Percentiles rank a stretch among this genome's conserved stretches.
phyloP scores from a whole-genome alignment of 2,888 invertebrate species.

The Amphiduros pacificus region DNA sequence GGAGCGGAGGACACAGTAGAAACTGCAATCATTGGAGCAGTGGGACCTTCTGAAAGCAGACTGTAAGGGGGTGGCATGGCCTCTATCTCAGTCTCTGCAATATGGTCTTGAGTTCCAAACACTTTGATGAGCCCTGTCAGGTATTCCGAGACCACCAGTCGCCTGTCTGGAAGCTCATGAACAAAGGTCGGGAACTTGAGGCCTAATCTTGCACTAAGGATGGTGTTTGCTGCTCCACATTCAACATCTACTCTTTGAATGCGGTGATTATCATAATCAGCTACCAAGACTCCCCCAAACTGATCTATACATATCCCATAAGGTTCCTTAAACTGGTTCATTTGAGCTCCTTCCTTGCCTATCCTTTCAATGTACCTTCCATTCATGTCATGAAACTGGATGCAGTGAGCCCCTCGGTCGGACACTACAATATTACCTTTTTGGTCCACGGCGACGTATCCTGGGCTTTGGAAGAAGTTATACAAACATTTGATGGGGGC shows the following conservation, averaged over 20 bases:
- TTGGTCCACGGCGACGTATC: conserved; percentile 3
- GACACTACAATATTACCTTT: conserved; percentile 12
- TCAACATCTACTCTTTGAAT: conserved; percentile 1
- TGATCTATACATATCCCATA: conserved; percentile 6
- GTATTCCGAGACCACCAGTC: conserved; percentile 10
- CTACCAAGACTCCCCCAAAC: conserved; percentile 2
- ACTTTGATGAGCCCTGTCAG: conserved; percentile 11
- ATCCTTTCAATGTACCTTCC: neutral
- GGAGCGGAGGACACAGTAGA: no score
- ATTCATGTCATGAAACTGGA: neutral
- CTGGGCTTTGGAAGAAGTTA: conserved; percentile 13
- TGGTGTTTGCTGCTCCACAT: neutral
- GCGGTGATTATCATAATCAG: conserved; percentile 14
- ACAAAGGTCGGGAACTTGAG: conserved; percentile 10
- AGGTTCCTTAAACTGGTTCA: conserved; percentile 7
- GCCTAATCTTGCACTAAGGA: conserved; percentile 1
- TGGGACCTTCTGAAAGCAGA: neutral
- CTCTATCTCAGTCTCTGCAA: neutral
- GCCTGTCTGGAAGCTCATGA: neutral
- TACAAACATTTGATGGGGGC: neutral
- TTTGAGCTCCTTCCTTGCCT: neutral
- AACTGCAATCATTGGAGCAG: no score
- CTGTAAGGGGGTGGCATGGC: conserved; percentile 4
- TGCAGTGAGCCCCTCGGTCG: conserved; percentile 1
- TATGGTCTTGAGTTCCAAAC: conserved; percentile 3